phyloP scores from a whole-genome alignment of 2,888 invertebrate species.

The Cheilosia vulpina region DNA sequence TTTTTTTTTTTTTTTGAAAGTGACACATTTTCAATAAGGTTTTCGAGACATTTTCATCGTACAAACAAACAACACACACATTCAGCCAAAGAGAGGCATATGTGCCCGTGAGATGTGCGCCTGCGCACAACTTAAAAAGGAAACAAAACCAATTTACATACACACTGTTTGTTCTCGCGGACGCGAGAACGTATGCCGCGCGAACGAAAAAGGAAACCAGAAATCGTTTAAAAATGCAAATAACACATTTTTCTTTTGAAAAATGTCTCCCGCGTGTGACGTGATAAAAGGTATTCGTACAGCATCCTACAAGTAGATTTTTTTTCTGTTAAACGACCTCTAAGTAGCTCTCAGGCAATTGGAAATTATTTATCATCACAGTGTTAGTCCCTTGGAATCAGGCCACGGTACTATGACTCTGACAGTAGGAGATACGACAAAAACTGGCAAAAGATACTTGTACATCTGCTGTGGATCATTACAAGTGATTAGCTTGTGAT shows the following conservation, averaged over 20 bases:
- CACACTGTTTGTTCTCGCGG: conserved; percentile 20
- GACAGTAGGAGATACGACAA: conserved; percentile 28
- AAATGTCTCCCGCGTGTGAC: conserved; percentile 21
- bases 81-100: neutral
- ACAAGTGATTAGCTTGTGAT: conserved; percentile 55
- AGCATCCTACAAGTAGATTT: neutral
- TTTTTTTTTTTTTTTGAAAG: conserved; percentile 11
- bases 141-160: conserved; percentile 46
- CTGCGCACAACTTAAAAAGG: conserved; percentile 28
- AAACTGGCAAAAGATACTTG: neutral
- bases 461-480: conserved; percentile 22
- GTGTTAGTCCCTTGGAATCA: conserved; percentile 52
- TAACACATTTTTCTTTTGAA: conserved; percentile 35
- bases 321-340: neutral
- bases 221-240: conserved; percentile 58
- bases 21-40: conserved; percentile 66
- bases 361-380: conserved; percentile 44
- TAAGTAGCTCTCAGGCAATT: conserved; percentile 47
- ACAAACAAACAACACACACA: conserved; percentile 24
- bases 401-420: neutral
- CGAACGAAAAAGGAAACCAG: conserved; percentile 29
- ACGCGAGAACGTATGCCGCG: neutral
- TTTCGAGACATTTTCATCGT: conserved; percentile 24
- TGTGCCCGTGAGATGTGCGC: conserved; percentile 26
- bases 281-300: conserved; percentile 44